A percentile compares a stretch with the other conserved stretches of the same genome.
phyloP scores from a whole-genome alignment of 2,113 vertebrate species.

The Pontoporia blainvillei region DNA sequence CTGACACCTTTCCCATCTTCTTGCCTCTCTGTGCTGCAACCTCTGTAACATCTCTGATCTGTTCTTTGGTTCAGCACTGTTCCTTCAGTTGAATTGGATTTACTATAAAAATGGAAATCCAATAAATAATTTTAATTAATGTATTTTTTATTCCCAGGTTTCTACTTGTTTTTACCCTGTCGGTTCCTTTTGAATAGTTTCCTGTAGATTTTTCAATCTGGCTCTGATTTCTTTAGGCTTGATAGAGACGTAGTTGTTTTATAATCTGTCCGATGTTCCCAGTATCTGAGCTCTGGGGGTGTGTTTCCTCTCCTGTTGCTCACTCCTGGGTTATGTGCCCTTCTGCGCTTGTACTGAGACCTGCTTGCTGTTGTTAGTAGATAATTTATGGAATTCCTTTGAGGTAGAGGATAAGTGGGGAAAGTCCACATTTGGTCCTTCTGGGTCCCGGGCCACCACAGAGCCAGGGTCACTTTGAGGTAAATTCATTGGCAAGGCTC shows the following conservation, averaged over 20 bases:
- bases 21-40: background rate
- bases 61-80: accelerated
- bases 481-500: accelerated
- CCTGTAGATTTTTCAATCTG: too few species aligned
- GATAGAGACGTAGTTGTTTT: background rate
- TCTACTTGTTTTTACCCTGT: background rate
- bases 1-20: too few species aligned
- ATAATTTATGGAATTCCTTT: background rate
- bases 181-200: too few species aligned
- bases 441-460: background rate
- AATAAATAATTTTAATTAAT: background rate
- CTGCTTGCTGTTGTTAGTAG: accelerated
- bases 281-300: too few species aligned
- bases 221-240: background rate
- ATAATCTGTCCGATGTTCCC: accelerated
- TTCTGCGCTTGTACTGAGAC: background rate
- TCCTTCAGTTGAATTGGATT: background rate
- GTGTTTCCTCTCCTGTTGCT: background rate
- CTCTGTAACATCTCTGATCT: background rate
- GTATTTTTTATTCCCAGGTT: too few species aligned
- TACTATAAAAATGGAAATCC: accelerated
- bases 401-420: background rate
- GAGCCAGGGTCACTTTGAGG: too few species aligned
- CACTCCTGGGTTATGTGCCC: background rate
- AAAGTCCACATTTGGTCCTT: background rate